These are phyloP conservation scores for Mesorhabditis sp. DNA, from an alignment of 2,888 invertebrate genomes.

Conservation along the genomic window DNA sequence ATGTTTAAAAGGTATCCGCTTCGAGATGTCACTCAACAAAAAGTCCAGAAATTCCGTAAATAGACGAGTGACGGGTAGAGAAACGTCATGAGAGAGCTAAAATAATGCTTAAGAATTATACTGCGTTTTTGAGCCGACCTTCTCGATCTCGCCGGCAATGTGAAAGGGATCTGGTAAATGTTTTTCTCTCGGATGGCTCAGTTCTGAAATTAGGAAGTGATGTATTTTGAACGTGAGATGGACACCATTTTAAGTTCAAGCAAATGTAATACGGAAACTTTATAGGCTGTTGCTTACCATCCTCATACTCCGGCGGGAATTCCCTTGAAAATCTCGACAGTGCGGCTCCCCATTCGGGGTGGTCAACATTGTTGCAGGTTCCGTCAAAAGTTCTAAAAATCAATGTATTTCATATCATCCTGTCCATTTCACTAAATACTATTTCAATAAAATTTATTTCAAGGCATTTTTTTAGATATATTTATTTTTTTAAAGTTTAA, in stretches of 20 bases:
- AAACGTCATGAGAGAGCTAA: no score
- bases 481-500: background rate
- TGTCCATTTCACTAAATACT: no score
- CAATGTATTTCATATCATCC: no score
- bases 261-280: background rate
- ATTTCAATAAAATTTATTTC: no score
- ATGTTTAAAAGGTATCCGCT: background rate
- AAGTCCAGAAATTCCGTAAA: background rate
- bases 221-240: no score
- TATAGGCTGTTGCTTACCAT: background rate
- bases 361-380: background rate
- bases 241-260: no score
- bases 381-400: background rate
- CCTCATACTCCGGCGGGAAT: background rate
- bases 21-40: background rate
- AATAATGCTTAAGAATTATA: background rate
- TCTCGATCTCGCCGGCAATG: background rate
- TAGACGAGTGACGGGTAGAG: background rate
- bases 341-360: background rate
- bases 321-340: background rate
- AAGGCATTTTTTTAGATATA: background rate
- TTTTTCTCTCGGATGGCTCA: background rate
- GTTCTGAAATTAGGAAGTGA: background rate
- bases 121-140: background rate
- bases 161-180: background rate